These are phyloP conservation scores for Plebejus argus DNA, from an alignment of 2,888 invertebrate genomes.

Conservation along the genomic window DNA sequence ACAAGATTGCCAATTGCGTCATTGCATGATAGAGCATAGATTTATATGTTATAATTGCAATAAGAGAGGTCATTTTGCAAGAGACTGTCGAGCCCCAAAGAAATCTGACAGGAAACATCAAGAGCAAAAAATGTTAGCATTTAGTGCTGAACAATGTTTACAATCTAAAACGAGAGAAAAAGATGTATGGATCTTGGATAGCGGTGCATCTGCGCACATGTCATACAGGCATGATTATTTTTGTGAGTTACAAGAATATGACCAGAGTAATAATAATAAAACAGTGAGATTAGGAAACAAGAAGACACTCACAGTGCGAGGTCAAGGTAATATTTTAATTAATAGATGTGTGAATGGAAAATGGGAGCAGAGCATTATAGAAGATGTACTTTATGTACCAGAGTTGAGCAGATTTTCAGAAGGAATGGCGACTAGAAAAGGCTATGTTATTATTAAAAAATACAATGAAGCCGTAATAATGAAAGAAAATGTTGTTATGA, in stretches of 20 bases:
- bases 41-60: constrained; percentile 20
- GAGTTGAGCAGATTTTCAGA: constrained; percentile 36
- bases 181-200: constrained; percentile 43
- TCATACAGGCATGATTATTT: constrained; percentile 41
- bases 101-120: constrained; percentile 5
- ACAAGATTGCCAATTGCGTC: too few species aligned
- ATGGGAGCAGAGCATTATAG: neutral
- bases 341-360: neutral
- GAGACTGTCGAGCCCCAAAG: constrained; percentile 13
- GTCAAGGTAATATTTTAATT: neutral
- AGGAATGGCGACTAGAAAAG: constrained; percentile 31
- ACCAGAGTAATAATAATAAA: neutral
- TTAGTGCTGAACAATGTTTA: constrained; percentile 36
- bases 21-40: neutral
- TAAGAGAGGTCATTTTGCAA: constrained; percentile 11
- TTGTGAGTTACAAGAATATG: constrained; percentile 31
- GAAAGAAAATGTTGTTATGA: neutral
- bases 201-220: constrained; percentile 46
- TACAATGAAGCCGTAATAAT: neutral
- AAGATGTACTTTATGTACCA: constrained; percentile 39
- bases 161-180: constrained; percentile 29
- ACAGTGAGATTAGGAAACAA: too few species aligned
- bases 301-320: too few species aligned
- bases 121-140: constrained; percentile 41
- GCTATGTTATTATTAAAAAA: constrained; percentile 16